A percentile compares a stretch with the other conserved stretches of the same genome.
These are phyloP conservation scores for Neoarius graeffei DNA, from an alignment of 2,113 vertebrate species.

Conservation along the genomic window DNA sequence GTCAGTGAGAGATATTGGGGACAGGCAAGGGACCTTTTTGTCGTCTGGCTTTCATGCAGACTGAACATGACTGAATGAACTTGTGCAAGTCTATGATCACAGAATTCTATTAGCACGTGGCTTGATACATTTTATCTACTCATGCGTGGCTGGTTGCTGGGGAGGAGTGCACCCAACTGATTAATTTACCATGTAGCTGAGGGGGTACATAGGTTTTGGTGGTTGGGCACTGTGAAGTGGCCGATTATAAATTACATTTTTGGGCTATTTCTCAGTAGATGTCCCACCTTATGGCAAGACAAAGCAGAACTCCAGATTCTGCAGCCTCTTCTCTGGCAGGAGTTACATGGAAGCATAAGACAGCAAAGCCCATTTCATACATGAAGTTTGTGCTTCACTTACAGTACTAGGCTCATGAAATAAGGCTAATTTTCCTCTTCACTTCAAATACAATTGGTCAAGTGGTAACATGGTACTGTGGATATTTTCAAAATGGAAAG, in stretches of 20 bases:
- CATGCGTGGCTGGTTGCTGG: neutral
- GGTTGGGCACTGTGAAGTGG: neutral
- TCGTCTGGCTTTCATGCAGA: neutral
- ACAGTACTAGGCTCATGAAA: neutral
- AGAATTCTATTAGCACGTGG: neutral
- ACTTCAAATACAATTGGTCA: neutral
- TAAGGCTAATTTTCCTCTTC: neutral
- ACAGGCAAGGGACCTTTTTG: neutral
- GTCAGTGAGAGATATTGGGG: neutral
- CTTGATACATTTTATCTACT: neutral
- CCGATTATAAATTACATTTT: neutral
- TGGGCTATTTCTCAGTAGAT: neutral
- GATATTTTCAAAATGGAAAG: neutral
- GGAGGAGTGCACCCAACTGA: neutral
- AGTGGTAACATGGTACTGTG: no score
- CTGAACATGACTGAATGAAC: neutral
- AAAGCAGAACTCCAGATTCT: neutral
- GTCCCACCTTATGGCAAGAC: neutral
- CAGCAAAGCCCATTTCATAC: neutral
- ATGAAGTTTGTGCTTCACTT: neutral
- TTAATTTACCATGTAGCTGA: neutral
- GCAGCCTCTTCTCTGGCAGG: neutral
- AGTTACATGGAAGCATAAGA: neutral
- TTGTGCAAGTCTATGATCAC: neutral
- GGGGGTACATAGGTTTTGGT: neutral